Percentiles rank a stretch among this genome's conserved stretches.
Conservation (phyloP, 2,113 vertebrate species). For the Xiphias gladius region DNA sequence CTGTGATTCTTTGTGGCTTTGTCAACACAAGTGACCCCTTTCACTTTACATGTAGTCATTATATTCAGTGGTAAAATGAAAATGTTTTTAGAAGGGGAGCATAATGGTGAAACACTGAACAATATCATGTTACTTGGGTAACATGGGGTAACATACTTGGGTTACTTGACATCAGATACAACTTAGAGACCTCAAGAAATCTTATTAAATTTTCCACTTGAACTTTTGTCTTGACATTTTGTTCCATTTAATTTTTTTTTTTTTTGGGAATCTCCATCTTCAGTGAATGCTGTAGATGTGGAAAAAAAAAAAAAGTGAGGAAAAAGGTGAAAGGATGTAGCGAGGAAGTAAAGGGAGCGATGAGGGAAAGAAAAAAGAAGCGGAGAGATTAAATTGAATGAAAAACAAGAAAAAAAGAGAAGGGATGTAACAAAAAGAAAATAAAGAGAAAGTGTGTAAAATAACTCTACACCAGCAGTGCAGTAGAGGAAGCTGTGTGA, state of each 20-base stretch:
- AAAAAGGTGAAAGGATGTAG: conserved; percentile 8
- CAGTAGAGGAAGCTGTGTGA: conserved; percentile 40
- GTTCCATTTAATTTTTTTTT: not conserved
- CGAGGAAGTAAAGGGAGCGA: not conserved
- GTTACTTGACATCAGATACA: not conserved
- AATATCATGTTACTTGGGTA: not conserved
- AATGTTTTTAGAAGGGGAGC: not conserved
- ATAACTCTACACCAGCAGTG: conserved; percentile 46
- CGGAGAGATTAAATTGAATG: conserved; percentile 34
- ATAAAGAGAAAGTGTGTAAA: conserved; percentile 18
- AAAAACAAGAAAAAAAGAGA: conserved; percentile 8
- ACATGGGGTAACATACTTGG: too few species aligned
- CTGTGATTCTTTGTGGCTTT: too few species aligned
- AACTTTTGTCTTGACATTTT: not conserved
- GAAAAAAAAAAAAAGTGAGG: not conserved
- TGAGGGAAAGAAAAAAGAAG: conserved; percentile 3
- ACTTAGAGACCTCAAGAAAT: not conserved
- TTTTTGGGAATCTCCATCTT: not conserved
- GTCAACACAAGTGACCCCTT: not conserved
- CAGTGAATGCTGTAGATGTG: not conserved
- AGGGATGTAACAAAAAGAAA: conserved; percentile 9
- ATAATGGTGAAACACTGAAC: not conserved
- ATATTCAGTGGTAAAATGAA: not conserved
- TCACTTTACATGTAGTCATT: not conserved
- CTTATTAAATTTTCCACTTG: not conserved